Conservation (phyloP, 2,888 invertebrate genomes). For the Andrena hattorfiana region DNA sequence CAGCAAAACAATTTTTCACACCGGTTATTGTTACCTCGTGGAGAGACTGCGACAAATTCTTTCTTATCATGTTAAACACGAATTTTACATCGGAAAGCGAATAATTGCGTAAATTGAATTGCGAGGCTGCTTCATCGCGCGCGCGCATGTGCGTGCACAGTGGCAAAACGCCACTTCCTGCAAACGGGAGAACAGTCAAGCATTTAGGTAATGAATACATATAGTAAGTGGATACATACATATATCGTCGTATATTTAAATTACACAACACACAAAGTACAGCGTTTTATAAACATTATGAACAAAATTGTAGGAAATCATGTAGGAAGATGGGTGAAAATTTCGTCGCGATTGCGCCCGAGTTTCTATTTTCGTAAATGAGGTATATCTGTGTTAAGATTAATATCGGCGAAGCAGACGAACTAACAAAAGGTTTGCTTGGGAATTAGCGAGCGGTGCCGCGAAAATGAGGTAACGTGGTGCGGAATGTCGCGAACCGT, state of each 20-base stretch:
- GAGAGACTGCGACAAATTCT: too few species aligned
- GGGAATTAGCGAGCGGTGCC: slow-evolving; percentile 14
- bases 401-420: slow-evolving; percentile 50
- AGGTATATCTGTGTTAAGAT: slow-evolving; percentile 71
- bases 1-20: slow-evolving; percentile 11
- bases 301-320: slow-evolving; percentile 67
- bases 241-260: slow-evolving; percentile 73
- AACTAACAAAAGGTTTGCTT: slow-evolving; percentile 35
- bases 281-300: slow-evolving; percentile 69
- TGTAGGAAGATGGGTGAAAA: slow-evolving; percentile 63
- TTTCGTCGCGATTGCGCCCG: slow-evolving; percentile 54
- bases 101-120: neutral
- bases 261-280: slow-evolving; percentile 75
- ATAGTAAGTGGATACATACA: slow-evolving; percentile 23
- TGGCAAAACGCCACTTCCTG: too few species aligned
- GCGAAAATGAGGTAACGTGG: slow-evolving; percentile 44
- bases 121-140: neutral
- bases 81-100: neutral
- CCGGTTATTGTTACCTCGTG: neutral
- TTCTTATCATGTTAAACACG: neutral
- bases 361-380: slow-evolving; percentile 63
- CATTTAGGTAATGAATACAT: slow-evolving; percentile 14
- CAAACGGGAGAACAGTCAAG: neutral
- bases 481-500: slow-evolving; percentile 10
- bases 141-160: too few species aligned